Percentiles rank a stretch among this genome's conserved stretches.
phyloP scores from a whole-genome alignment of 2,113 vertebrate genomes.

The Heterochromis multidens region DNA sequence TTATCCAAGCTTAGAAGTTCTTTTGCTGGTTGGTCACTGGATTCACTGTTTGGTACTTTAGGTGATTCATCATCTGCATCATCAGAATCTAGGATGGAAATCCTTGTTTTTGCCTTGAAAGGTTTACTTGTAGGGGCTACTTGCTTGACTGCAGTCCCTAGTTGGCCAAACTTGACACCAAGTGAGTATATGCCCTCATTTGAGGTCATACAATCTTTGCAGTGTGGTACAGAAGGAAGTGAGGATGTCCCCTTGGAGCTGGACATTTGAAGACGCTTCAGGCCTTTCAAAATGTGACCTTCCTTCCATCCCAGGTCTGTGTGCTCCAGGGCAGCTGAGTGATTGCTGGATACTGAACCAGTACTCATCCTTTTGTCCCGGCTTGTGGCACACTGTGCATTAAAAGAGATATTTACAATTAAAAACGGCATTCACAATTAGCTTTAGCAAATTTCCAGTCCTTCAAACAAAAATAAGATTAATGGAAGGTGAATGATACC shows the following conservation, averaged over 20 bases:
- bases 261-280: conserved; percentile 83
- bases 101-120: conserved; percentile 38
- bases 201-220: conserved; percentile 92
- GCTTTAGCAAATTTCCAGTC: not conserved
- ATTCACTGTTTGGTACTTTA: conserved; percentile 64
- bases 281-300: conserved; percentile 87
- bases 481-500: not conserved
- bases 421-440: not conserved
- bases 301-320: conserved; percentile 86
- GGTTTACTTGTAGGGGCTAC: conserved; percentile 53
- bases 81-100: conserved; percentile 70
- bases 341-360: conserved; percentile 79
- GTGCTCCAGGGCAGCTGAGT: conserved; percentile 77
- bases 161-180: conserved; percentile 77
- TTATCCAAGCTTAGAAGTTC: conserved; percentile 75
- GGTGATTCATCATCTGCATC: conserved; percentile 73
- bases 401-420: conserved; percentile 19
- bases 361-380: conserved; percentile 86
- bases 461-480: not conserved
- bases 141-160: conserved; percentile 58
- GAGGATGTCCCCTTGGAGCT: conserved; percentile 79
- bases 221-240: conserved; percentile 80
- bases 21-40: conserved; percentile 61
- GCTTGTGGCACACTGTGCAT: conserved; percentile 75
- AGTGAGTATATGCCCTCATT: conserved; percentile 93